A percentile compares a stretch with the other conserved stretches of the same genome.
Evolutionary conservation across 2,113 vertebrate genomes (phyloP).

Genomic region (Polypterus bichir): DNA sequence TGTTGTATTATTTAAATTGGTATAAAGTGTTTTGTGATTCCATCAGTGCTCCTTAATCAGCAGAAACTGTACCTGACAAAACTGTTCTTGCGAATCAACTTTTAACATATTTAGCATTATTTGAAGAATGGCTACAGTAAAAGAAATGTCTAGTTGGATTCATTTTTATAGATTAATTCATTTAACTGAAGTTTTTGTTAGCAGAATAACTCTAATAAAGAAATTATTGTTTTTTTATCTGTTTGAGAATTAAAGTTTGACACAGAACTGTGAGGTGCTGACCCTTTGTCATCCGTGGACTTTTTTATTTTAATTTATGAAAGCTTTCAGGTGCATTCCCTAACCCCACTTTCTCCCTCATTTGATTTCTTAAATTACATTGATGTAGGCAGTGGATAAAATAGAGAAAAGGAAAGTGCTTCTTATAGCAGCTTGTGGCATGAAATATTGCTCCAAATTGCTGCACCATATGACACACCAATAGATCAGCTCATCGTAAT

Average conservation of each 20-base stretch:
- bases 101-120: not conserved
- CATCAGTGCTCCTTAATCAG: too few species aligned
- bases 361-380: not conserved
- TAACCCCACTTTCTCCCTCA: not conserved
- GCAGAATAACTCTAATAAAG: not conserved
- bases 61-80: too few species aligned
- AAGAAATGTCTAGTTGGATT: not conserved
- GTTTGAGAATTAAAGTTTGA: too few species aligned
- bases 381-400: not conserved
- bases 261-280: too few species aligned
- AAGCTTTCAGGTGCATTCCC: not conserved
- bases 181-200: not conserved
- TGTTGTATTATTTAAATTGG: too few species aligned
- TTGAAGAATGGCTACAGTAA: not conserved
- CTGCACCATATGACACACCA: too few species aligned
- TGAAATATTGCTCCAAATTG: too few species aligned
- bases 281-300: not conserved
- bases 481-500: not conserved
- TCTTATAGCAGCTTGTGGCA: too few species aligned
- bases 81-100: too few species aligned
- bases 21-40: too few species aligned
- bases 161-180: not conserved
- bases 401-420: not conserved
- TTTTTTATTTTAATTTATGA: not conserved
- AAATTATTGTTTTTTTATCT: not conserved